Conservation (phyloP, 2,113 vertebrate genomes). For the Tricholaema leucomelas region DNA sequence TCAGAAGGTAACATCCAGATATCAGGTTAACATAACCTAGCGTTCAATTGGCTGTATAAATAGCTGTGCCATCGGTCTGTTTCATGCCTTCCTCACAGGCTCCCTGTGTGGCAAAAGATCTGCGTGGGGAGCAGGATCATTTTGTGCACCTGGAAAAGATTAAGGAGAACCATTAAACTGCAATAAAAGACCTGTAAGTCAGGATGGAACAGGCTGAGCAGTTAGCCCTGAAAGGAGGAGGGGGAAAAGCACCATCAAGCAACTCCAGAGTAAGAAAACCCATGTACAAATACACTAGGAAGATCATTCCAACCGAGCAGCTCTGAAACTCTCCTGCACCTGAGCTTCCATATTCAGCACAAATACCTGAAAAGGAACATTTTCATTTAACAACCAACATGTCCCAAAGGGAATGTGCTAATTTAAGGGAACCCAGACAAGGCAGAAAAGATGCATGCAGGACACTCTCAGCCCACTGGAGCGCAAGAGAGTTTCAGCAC, state of each 20-base stretch:
- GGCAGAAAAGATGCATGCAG: constrained; percentile 9
- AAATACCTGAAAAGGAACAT: neutral
- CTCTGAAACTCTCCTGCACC: neutral
- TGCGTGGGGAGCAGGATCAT: constrained; percentile 77
- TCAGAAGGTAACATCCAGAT: neutral
- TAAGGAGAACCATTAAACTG: constrained; percentile 80
- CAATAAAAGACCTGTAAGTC: constrained; percentile 74
- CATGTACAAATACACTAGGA: neutral
- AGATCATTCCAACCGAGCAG: neutral
- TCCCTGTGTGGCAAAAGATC: constrained; percentile 76
- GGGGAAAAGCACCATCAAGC: constrained; percentile 57
- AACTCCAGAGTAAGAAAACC: constrained; percentile 72
- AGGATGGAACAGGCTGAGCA: constrained; percentile 78
- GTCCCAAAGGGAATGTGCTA: neutral
- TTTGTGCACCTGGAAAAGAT: constrained; percentile 80
- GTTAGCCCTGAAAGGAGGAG: constrained; percentile 68
- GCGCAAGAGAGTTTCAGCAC: neutral
- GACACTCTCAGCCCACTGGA: neutral
- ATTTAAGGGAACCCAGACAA: constrained; percentile 14
- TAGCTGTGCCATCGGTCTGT: neutral
- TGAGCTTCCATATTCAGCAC: neutral
- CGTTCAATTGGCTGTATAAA: neutral
- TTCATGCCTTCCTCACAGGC: constrained; percentile 57
- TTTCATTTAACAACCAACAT: neutral
- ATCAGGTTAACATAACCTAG: neutral